Conservation (phyloP, 2,888 invertebrate genomes). For the Eupithecia subumbrata region DNA sequence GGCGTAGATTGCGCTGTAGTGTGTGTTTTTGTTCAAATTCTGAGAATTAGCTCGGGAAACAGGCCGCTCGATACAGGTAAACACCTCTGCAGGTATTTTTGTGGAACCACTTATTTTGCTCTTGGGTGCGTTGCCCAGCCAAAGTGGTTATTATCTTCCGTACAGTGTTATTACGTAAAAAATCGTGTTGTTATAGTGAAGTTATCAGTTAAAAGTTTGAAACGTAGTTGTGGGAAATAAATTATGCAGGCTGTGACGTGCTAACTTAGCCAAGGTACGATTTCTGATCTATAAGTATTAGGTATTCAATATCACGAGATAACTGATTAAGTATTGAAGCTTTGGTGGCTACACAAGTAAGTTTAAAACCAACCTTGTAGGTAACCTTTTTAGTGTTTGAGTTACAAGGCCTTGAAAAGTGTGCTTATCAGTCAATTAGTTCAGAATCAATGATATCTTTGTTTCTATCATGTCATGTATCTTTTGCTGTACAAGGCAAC, state of each 20-base stretch:
- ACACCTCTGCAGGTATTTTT: conserved; percentile 36
- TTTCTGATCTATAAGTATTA: neutral
- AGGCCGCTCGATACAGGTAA: conserved; percentile 68
- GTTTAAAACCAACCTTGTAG: neutral
- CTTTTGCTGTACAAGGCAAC: neutral
- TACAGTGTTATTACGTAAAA: conserved; percentile 24
- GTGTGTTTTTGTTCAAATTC: conserved; percentile 74
- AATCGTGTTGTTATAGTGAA: conserved; percentile 15
- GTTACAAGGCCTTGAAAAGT: neutral
- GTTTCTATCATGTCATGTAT: neutral
- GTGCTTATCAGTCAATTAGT: neutral
- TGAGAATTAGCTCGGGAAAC: conserved; percentile 63
- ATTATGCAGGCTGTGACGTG: conserved; percentile 43
- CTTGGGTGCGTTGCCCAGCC: conserved; percentile 10
- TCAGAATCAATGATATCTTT: neutral
- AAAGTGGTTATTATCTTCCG: conserved; percentile 28
- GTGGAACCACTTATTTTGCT: conserved; percentile 32
- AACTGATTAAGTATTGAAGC: neutral
- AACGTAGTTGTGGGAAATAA: conserved; percentile 25
- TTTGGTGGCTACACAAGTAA: neutral
- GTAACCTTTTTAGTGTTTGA: neutral
- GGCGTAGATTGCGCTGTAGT: conserved; percentile 46
- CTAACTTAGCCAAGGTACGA: conserved; percentile 21
- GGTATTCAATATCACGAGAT: neutral
- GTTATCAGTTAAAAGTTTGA: conserved; percentile 23